phyloP scores from a whole-genome alignment of 2,113 vertebrate genomes.

The Microcebus lehilahytsara region DNA sequence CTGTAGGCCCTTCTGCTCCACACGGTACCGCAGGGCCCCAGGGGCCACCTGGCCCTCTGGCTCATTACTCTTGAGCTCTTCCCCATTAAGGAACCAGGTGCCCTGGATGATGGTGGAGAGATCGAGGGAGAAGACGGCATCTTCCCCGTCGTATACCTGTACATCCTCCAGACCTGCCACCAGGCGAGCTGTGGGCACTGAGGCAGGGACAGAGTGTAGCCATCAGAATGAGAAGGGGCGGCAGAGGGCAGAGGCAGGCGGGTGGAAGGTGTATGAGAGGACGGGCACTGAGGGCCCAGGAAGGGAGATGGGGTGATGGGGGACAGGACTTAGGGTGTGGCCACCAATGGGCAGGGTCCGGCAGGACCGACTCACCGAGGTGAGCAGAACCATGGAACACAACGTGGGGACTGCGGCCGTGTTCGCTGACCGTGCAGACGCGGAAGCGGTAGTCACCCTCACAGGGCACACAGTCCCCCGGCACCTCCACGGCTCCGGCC shows the following conservation, averaged over 20 bases:
- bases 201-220: not conserved
- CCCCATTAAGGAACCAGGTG: constrained; percentile 91
- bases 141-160: constrained; percentile 87
- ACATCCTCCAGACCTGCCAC: constrained; percentile 90
- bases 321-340: not conserved
- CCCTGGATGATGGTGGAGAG: constrained; percentile 91
- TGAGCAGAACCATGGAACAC: constrained; percentile 93
- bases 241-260: not conserved
- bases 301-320: not conserved
- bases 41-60: constrained; percentile 73
- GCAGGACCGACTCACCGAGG: constrained; percentile 85
- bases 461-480: constrained; percentile 91
- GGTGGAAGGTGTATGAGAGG: not conserved
- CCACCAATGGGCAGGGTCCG: rapidly evolving
- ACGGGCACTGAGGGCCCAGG: not conserved
- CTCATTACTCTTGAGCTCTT: constrained; percentile 86
- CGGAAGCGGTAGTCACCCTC: constrained; percentile 95
- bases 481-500: constrained; percentile 91
- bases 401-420: constrained; percentile 91
- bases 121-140: constrained; percentile 90
- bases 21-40: constrained; percentile 81
- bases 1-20: constrained; percentile 84
- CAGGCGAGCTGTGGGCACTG: constrained; percentile 92
- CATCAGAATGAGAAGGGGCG: not conserved
- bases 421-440: constrained; percentile 91